Evolutionary conservation across 1,140 invertebrate species (phyloP).

Genomic region (Lepidostoma basale): DNA sequence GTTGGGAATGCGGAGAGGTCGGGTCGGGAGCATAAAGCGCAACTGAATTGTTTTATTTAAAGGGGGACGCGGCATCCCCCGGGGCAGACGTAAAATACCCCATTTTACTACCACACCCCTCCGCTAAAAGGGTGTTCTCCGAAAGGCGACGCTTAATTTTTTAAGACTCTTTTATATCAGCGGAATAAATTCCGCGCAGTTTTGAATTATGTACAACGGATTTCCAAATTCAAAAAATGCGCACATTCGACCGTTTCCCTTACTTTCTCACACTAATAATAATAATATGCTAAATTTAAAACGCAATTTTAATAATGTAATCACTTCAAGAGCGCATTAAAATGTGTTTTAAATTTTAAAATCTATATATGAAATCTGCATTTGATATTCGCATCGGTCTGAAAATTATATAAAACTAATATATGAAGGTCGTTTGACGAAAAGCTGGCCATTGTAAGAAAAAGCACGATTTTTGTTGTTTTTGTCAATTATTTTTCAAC

Average conservation of each 20-base stretch:
- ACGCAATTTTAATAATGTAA: too few relatives aligned
- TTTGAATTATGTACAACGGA: background rate
- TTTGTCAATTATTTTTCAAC: too few relatives aligned
- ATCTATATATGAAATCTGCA: background rate
- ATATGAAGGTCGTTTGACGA: too few relatives aligned
- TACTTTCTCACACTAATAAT: background rate
- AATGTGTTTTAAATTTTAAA: background rate
- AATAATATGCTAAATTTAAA: background rate
- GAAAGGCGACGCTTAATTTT: slow-evolving; percentile 15
- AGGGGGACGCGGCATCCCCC: slow-evolving; percentile 34
- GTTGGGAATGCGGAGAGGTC: slow-evolving; percentile 12
- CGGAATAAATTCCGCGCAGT: background rate
- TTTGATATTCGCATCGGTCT: too few relatives aligned
- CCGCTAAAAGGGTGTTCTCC: slow-evolving; percentile 16
- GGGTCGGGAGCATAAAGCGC: slow-evolving; percentile 40
- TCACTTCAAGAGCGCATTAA: background rate
- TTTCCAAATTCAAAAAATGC: background rate
- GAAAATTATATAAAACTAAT: background rate
- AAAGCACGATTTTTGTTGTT: too few relatives aligned
- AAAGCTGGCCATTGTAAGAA: too few relatives aligned
- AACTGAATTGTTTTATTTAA: slow-evolving; percentile 46
- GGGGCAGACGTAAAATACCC: slow-evolving; percentile 42
- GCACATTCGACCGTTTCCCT: background rate
- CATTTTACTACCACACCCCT: slow-evolving; percentile 38
- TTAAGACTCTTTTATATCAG: slow-evolving; percentile 13